These are phyloP conservation scores for Hydractinia symbiolongicarpus DNA, from an alignment of 30 jellyfish, hydroid and myxozoan species.

Conservation along the genomic window DNA sequence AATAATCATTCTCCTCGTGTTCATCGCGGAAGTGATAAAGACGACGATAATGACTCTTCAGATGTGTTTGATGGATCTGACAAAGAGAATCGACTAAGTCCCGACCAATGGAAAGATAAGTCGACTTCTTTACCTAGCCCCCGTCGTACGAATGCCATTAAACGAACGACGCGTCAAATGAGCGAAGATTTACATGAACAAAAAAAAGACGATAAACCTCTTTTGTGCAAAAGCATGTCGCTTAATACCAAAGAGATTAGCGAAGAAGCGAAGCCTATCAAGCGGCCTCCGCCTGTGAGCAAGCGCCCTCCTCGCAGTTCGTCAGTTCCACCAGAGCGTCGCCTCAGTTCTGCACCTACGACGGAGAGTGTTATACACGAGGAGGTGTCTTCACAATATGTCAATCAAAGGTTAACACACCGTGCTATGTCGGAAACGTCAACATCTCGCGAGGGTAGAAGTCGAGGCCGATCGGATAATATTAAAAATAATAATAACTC, in stretches of 20 bases:
- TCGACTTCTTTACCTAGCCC: conserved; percentile 2
- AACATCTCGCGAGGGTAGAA: not conserved
- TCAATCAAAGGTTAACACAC: not conserved
- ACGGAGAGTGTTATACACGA: conserved; percentile 9
- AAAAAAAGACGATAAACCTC: not conserved
- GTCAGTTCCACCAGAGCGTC: conserved; percentile 1
- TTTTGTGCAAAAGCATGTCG: not conserved
- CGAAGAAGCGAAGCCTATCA: not conserved
- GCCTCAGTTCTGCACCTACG: not conserved
- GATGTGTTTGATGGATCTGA: not conserved
- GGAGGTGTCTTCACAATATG: conserved; percentile 13
- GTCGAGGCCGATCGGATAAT: conserved; percentile 5
- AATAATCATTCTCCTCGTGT: not conserved
- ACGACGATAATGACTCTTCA: not conserved
- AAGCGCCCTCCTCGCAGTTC: conserved; percentile 12
- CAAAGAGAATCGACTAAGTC: not conserved
- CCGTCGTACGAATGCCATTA: conserved; percentile 6
- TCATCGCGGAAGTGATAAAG: not conserved
- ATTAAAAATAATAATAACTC: not conserved
- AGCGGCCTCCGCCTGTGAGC: not conserved
- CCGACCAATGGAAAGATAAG: not conserved
- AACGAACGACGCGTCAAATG: conserved; percentile 6
- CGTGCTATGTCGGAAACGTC: conserved; percentile 12
- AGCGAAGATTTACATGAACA: not conserved
- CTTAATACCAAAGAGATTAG: not conserved